Percentiles rank a stretch among this genome's conserved stretches.
These are phyloP conservation scores for Excalfactoria chinensis DNA, from an alignment of 2,113 vertebrate genomes.

Conservation along the genomic window DNA sequence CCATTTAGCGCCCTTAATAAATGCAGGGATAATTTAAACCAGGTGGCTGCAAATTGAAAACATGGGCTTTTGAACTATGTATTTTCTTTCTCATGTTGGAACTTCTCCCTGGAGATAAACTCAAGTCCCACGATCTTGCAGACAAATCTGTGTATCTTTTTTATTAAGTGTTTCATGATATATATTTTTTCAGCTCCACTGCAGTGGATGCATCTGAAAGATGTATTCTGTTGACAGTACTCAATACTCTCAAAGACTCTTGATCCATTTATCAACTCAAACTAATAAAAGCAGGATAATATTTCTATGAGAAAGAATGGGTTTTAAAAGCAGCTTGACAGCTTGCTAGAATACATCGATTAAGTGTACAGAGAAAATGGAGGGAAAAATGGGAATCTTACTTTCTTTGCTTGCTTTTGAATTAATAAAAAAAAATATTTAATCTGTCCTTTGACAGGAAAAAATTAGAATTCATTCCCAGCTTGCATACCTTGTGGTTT, in stretches of 20 bases:
- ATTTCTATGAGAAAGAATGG: slow-evolving; percentile 64
- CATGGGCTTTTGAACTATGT: slow-evolving; percentile 88
- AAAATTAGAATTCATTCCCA: slow-evolving; percentile 60
- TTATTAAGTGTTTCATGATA: slow-evolving; percentile 78
- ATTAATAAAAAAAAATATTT: slow-evolving; percentile 61
- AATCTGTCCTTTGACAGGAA: slow-evolving; percentile 52
- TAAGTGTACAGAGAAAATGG: slow-evolving; percentile 21
- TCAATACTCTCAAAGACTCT: slow-evolving; percentile 48
- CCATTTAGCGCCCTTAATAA: slow-evolving; percentile 88
- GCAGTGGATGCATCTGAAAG: slow-evolving; percentile 61
- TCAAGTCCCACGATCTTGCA: slow-evolving; percentile 87
- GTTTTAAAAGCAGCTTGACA: slow-evolving; percentile 61
- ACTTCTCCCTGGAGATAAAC: slow-evolving; percentile 89
- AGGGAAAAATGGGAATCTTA: slow-evolving; percentile 35
- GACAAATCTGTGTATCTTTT: slow-evolving; percentile 78
- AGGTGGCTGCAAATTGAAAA: slow-evolving; percentile 92
- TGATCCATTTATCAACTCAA: slow-evolving; percentile 75
- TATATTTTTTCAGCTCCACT: slow-evolving; percentile 61
- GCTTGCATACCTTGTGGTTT: slow-evolving; percentile 67
- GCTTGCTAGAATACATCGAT: slow-evolving; percentile 51
- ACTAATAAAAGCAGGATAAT: slow-evolving; percentile 70
- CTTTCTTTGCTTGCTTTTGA: slow-evolving; percentile 63
- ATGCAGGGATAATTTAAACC: slow-evolving; percentile 93
- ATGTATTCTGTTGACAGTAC: slow-evolving; percentile 51
- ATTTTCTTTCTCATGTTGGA: slow-evolving; percentile 91